These are phyloP conservation scores for Hemicordylus capensis DNA, from an alignment of 2,113 vertebrate genomes.

Conservation along the genomic window DNA sequence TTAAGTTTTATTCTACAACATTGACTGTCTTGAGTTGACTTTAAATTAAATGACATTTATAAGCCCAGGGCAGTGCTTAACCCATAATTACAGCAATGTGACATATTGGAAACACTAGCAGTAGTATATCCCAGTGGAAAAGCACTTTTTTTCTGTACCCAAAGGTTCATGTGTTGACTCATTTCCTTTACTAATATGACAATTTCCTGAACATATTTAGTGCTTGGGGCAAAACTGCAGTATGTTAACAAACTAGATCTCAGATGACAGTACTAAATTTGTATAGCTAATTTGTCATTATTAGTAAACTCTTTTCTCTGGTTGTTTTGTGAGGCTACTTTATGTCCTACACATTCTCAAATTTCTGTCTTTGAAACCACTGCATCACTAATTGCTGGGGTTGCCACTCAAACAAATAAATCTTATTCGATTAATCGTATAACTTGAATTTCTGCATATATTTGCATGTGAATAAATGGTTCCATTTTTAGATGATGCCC, in stretches of 20 bases:
- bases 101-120: constrained; percentile 89
- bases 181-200: constrained; percentile 90
- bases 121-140: constrained; percentile 86
- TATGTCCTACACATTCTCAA: constrained; percentile 35
- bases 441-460: neutral
- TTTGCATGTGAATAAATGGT: neutral
- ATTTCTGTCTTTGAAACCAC: constrained; percentile 55
- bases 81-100: constrained; percentile 91
- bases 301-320: constrained; percentile 52
- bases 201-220: constrained; percentile 91
- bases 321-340: constrained; percentile 31
- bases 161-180: constrained; percentile 86
- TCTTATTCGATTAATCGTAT: neutral
- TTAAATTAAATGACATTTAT: constrained; percentile 82
- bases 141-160: constrained; percentile 78
- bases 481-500: neutral
- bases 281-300: constrained; percentile 41
- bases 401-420: neutral
- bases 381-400: constrained; percentile 48
- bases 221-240: constrained; percentile 79
- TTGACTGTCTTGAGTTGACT: constrained; percentile 80
- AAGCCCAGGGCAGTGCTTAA: constrained; percentile 95
- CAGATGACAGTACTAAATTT: constrained; percentile 45
- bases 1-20: constrained; percentile 66
- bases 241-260: constrained; percentile 64